Evolutionary conservation across 2,888 invertebrate genomes (phyloP).

Genomic region (Panzeria rudis): DNA sequence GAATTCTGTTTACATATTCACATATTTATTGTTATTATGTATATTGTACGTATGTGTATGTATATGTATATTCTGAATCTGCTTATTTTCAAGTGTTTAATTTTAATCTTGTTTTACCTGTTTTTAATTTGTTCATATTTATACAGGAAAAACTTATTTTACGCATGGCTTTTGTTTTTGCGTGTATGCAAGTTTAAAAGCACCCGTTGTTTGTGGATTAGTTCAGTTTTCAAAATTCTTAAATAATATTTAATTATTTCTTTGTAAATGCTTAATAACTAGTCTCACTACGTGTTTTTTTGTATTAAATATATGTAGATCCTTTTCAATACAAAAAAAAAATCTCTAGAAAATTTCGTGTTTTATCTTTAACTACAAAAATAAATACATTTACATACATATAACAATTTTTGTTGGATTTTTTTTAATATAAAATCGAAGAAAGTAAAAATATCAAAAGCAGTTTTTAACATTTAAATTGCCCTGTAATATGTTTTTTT

Average conservation of each 20-base stretch:
- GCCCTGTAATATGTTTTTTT: slow-evolving; percentile 65
- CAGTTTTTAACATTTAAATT: slow-evolving; percentile 62
- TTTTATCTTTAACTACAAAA: slow-evolving; percentile 67
- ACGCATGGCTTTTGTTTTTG: slow-evolving; percentile 53
- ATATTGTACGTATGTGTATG: slow-evolving; percentile 5
- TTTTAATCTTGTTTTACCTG: slow-evolving; percentile 27
- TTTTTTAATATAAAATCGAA: slow-evolving; percentile 55
- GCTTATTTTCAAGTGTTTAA: slow-evolving; percentile 17
- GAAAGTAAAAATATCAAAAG: slow-evolving; percentile 56
- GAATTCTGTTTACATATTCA: slow-evolving; percentile 47
- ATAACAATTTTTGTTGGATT: slow-evolving; percentile 56
- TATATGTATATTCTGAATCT: slow-evolving; percentile 2
- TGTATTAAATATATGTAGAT: slow-evolving; percentile 58
- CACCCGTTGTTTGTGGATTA: slow-evolving; percentile 3
- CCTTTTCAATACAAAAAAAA: slow-evolving; percentile 64
- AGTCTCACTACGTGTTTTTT: slow-evolving; percentile 71
- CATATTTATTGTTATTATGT: slow-evolving; percentile 15
- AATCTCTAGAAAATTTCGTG: slow-evolving; percentile 62
- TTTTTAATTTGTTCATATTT: slow-evolving; percentile 65
- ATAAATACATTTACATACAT: slow-evolving; percentile 71
- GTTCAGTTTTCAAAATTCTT: slow-evolving; percentile 23
- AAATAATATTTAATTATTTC: slow-evolving; percentile 17
- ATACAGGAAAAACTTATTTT: slow-evolving; percentile 72
- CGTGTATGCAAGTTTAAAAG: slow-evolving; percentile 7
- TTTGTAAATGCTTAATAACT: slow-evolving; percentile 70